These are phyloP conservation scores for Bradypodion ventrale DNA, from an alignment of 2,797 vertebrate genomes.

Conservation along the genomic window DNA sequence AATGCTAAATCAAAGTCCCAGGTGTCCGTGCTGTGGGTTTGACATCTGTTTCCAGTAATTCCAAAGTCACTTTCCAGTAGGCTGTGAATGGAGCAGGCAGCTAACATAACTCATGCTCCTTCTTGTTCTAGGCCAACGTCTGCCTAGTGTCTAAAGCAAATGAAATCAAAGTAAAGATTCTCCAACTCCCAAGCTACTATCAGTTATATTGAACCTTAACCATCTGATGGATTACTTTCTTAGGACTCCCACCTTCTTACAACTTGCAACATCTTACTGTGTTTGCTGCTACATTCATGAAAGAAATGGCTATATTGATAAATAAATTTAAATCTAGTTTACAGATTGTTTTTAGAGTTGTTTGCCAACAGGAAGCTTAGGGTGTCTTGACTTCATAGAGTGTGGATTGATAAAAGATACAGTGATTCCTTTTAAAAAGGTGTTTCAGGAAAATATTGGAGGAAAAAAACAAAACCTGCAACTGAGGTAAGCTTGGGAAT, in stretches of 20 bases:
- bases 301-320: conserved; percentile 77
- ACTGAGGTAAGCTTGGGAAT: conserved; percentile 64
- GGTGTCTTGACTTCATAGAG: conserved; percentile 58
- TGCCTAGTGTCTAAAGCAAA: conserved; percentile 70
- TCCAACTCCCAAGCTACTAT: conserved; percentile 75
- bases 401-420: conserved; percentile 63
- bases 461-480: conserved; percentile 57
- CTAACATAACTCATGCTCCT: conserved; percentile 56
- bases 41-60: conserved; percentile 79
- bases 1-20: conserved; percentile 46
- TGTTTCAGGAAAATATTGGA: conserved; percentile 62
- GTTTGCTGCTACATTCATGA: conserved; percentile 80
- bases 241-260: conserved; percentile 66
- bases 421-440: conserved; percentile 60
- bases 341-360: conserved; percentile 64
- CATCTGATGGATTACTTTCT: conserved; percentile 66
- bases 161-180: conserved; percentile 70
- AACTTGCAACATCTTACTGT: conserved; percentile 55
- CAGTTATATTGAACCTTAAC: conserved; percentile 69
- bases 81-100: conserved; percentile 60
- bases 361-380: conserved; percentile 69
- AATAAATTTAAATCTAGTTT: conserved; percentile 73
- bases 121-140: conserved; percentile 57
- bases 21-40: conserved; percentile 79
- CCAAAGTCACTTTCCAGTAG: conserved; percentile 72